Conservation (phyloP, 2,113 vertebrate genomes). For the Pampusana beccarii region DNA sequence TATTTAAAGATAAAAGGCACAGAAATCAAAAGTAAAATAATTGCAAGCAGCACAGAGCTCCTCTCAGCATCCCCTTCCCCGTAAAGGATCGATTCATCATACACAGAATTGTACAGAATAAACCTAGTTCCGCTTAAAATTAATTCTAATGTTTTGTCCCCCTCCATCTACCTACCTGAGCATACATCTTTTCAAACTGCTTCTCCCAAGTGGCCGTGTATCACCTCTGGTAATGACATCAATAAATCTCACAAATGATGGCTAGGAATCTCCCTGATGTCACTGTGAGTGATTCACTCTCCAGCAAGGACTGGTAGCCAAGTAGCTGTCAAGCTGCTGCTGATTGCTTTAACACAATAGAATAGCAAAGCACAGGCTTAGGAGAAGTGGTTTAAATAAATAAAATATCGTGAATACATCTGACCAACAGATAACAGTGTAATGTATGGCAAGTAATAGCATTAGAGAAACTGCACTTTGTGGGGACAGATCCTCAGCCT, state of each 20-base stretch:
- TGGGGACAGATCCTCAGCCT: background rate
- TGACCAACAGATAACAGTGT: background rate
- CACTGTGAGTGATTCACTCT: background rate
- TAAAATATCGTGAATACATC: background rate
- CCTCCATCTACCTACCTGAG: background rate
- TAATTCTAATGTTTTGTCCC: background rate
- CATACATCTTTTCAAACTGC: background rate
- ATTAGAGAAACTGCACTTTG: background rate
- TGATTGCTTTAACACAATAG: background rate
- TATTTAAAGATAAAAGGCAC: background rate
- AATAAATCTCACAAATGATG: background rate
- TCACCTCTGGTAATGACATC: background rate
- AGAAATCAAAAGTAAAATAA: background rate
- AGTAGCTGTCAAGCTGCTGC: background rate
- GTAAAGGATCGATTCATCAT: background rate
- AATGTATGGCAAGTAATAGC: background rate
- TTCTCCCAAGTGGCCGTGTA: background rate
- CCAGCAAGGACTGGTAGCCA: background rate
- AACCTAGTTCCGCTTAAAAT: background rate
- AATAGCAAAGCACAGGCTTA: background rate
- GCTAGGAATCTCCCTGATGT: background rate
- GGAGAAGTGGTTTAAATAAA: background rate
- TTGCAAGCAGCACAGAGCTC: background rate
- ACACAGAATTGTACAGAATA: background rate
- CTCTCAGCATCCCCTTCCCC: accelerated